Conservation (phyloP, 2,888 invertebrate species). For the Phortica magna region DNA sequence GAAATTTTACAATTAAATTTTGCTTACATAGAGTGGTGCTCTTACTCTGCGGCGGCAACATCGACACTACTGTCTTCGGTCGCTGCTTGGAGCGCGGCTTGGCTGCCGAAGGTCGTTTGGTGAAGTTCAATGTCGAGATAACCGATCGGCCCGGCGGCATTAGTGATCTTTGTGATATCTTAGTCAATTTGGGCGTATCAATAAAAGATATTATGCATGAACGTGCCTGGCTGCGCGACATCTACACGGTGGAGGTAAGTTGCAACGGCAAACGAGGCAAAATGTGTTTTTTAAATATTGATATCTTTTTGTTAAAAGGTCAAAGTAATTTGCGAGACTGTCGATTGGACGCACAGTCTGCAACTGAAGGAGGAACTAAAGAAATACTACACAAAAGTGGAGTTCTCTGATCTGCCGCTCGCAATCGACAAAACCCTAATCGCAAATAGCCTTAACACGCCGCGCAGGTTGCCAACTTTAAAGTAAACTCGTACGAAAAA, state of each 20-base stretch:
- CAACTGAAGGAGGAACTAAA: constrained; percentile 81
- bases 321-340: constrained; percentile 93
- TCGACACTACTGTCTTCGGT: constrained; percentile 93
- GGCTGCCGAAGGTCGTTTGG: constrained; percentile 89
- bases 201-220: constrained; percentile 98
- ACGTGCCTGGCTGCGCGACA: constrained; percentile 95
- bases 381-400: constrained; percentile 80
- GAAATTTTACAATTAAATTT: neutral
- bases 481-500: neutral
- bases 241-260: constrained; percentile 86
- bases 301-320: constrained; percentile 80
- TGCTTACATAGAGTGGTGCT: constrained; percentile 84
- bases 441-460: neutral
- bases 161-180: constrained; percentile 88
- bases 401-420: constrained; percentile 78
- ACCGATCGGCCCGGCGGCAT: constrained; percentile 93
- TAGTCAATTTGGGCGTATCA: constrained; percentile 88
- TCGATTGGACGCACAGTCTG: constrained; percentile 87
- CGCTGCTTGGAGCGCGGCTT: constrained; percentile 92
- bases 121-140: constrained; percentile 87
- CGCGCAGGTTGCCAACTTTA: neutral
- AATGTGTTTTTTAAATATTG: neutral
- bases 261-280: too few species aligned
- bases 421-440: constrained; percentile 62
- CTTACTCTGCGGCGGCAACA: constrained; percentile 92